phyloP scores from a whole-genome alignment of 2,113 vertebrate genomes.

The Zosterops pallidus region DNA sequence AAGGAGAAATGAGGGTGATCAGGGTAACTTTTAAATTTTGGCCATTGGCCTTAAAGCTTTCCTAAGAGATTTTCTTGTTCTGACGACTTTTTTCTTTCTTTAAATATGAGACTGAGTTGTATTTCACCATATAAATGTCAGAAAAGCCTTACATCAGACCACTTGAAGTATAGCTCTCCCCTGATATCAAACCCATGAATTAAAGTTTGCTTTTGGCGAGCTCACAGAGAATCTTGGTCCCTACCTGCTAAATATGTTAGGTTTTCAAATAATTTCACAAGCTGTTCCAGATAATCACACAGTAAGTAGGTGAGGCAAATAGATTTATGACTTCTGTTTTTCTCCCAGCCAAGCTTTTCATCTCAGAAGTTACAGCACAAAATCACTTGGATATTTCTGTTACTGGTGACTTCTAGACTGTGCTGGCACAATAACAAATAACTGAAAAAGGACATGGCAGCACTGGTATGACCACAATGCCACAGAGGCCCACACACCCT shows the following conservation, averaged over 20 bases:
- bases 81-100: not conserved
- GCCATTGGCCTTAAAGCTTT: not conserved
- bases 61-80: not conserved
- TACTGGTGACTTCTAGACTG: not conserved
- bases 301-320: constrained; percentile 60
- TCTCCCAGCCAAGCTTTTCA: not conserved
- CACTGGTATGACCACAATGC: not conserved
- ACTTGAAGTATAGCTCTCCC: not conserved
- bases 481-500: not conserved
- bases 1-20: not conserved
- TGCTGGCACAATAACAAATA: rapidly evolving
- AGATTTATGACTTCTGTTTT: constrained; percentile 29
- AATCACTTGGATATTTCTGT: constrained; percentile 34
- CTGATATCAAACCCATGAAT: not conserved
- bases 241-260: constrained; percentile 28
- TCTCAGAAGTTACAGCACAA: constrained; percentile 30
- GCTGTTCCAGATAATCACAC: constrained; percentile 38
- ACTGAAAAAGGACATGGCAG: not conserved
- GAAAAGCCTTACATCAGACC: not conserved
- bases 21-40: not conserved
- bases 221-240: not conserved
- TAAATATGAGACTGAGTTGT: not conserved
- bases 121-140: constrained; percentile 1
- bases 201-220: not conserved
- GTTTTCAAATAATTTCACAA: constrained; percentile 45